Evolutionary conservation across 2,113 vertebrate genomes (phyloP).

Genomic region (Dromaius novaehollandiae): DNA sequence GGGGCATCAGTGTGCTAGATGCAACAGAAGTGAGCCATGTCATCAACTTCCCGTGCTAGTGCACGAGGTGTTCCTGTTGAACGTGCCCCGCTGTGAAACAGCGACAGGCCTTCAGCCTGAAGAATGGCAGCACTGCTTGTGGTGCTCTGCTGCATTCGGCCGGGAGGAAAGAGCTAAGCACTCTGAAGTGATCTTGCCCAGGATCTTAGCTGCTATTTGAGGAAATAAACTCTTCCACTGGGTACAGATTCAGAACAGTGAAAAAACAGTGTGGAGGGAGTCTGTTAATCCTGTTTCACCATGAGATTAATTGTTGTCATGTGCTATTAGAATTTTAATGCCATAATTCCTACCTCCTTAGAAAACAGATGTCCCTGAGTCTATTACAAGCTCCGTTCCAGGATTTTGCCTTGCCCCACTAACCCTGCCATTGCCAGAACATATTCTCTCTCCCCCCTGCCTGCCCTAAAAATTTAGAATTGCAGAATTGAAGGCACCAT

Average conservation of each 20-base stretch:
- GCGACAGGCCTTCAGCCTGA: not conserved
- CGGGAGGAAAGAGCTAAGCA: not conserved
- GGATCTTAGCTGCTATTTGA: not conserved
- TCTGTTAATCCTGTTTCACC: constrained; percentile 47
- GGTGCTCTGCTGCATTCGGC: not conserved
- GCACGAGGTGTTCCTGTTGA: not conserved
- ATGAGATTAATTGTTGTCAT: constrained; percentile 59
- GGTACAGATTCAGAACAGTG: not conserved
- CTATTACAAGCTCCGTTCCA: constrained; percentile 10
- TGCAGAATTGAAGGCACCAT: not conserved
- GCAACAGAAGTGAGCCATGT: rapidly evolving
- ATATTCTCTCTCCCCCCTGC: not conserved
- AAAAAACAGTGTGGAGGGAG: not conserved
- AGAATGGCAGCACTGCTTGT: rapidly evolving
- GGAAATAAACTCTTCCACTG: not conserved
- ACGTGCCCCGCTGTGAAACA: rapidly evolving
- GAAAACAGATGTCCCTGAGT: constrained; percentile 48
- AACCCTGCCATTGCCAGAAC: not conserved
- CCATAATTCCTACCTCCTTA: constrained; percentile 51
- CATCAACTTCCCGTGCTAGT: rapidly evolving
- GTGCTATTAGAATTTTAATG: constrained; percentile 58
- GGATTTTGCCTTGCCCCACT: not conserved
- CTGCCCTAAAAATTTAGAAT: not conserved
- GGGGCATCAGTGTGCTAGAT: rapidly evolving
- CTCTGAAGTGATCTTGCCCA: not conserved